phyloP scores from a whole-genome alignment of 2,113 vertebrate species.

The Siniperca knerii region DNA sequence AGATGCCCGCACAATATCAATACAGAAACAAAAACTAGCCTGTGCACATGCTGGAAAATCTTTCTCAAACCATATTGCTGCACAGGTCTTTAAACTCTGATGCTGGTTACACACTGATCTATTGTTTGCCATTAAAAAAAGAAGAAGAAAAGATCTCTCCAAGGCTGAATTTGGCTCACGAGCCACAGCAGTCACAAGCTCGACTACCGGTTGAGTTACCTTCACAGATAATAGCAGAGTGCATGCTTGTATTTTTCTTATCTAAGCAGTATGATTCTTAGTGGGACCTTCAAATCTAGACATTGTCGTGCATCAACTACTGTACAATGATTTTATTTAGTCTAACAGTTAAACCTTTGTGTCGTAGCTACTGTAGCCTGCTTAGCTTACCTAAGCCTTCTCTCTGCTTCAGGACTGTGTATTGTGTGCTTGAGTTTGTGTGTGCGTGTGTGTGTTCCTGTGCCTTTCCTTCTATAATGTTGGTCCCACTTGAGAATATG shows the following conservation, averaged over 20 bases:
- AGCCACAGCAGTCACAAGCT: slow-evolving; percentile 51
- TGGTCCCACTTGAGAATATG: slow-evolving; percentile 84
- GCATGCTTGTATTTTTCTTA: slow-evolving; percentile 79
- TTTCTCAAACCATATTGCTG: slow-evolving; percentile 43
- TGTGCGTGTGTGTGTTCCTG: slow-evolving; percentile 81
- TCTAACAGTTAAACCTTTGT: slow-evolving; percentile 78
- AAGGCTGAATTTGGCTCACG: slow-evolving; percentile 56
- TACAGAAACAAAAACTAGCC: slow-evolving; percentile 32
- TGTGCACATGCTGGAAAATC: slow-evolving; percentile 62
- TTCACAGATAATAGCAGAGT: slow-evolving; percentile 71
- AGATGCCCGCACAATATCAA: slow-evolving; percentile 63
- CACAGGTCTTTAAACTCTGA: slow-evolving; percentile 63
- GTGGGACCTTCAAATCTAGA: slow-evolving; percentile 81
- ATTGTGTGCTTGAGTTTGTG: slow-evolving; percentile 81
- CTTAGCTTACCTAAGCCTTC: slow-evolving; percentile 83
- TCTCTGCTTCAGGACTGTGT: slow-evolving; percentile 82
- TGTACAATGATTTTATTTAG: slow-evolving; percentile 80
- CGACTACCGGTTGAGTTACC: slow-evolving; percentile 52
- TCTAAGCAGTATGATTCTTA: slow-evolving; percentile 76
- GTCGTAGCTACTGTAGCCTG: slow-evolving; percentile 85
- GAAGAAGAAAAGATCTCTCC: slow-evolving; percentile 31
- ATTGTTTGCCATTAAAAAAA: slow-evolving; percentile 40
- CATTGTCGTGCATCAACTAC: slow-evolving; percentile 76
- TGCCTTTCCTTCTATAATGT: slow-evolving; percentile 83
- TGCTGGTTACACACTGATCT: slow-evolving; percentile 72